Evolutionary conservation across 2,113 vertebrate species (phyloP).

Genomic region (Donacobius atricapilla): DNA sequence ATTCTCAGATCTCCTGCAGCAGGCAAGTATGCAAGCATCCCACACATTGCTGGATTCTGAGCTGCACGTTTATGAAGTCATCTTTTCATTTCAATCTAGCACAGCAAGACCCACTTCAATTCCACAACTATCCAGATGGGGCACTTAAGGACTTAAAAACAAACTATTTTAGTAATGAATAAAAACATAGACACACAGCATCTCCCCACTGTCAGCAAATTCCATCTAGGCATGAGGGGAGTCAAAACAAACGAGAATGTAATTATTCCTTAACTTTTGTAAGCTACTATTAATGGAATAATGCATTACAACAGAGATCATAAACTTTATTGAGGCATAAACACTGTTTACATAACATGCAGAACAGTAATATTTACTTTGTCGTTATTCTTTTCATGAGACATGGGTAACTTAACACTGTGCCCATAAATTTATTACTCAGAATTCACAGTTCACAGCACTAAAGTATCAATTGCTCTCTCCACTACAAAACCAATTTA

Average conservation of each 20-base stretch:
- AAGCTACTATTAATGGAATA: not conserved
- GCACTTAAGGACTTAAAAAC: not conserved
- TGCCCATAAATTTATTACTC: not conserved
- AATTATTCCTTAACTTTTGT: not conserved
- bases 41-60: not conserved
- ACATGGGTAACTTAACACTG: not conserved
- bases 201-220: not conserved
- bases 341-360: not conserved
- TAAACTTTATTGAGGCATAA: not conserved
- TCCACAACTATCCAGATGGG: not conserved
- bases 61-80: not conserved
- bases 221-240: not conserved
- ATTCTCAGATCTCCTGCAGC: not conserved
- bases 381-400: not conserved
- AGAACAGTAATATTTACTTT: not conserved
- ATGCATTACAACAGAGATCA: not conserved
- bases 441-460: not conserved
- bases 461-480: not conserved
- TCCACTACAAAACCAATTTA: not conserved
- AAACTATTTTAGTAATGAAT: conserved; percentile 7
- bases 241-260: not conserved
- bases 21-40: not conserved
- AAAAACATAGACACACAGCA: not conserved
- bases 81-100: not conserved
- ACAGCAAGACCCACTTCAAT: not conserved